phyloP scores from a whole-genome alignment of 2,113 vertebrate species.

The Oreochromis tanganicae region DNA sequence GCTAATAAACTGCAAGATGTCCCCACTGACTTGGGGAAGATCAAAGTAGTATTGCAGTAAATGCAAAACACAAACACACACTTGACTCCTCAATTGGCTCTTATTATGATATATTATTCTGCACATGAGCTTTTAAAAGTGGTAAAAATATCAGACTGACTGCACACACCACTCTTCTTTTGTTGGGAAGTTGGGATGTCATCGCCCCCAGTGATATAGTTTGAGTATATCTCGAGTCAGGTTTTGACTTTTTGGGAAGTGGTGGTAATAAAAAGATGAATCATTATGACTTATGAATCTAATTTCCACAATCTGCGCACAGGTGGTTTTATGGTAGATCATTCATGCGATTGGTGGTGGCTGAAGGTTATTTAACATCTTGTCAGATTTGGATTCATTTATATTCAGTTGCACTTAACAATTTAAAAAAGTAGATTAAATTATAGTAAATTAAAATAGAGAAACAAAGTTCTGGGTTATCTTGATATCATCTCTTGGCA shows the following conservation, averaged over 20 bases:
- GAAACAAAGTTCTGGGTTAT: background rate
- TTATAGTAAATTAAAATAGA: background rate
- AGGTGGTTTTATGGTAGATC: background rate
- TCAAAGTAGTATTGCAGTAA: slow-evolving; percentile 32
- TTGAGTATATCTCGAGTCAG: background rate
- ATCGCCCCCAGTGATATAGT: background rate
- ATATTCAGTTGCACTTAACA: background rate
- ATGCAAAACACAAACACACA: background rate
- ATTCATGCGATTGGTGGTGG: background rate
- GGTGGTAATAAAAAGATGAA: background rate
- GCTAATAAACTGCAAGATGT: slow-evolving; percentile 9
- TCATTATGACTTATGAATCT: background rate
- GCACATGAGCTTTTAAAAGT: background rate
- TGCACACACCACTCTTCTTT: background rate
- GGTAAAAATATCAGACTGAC: background rate
- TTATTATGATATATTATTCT: background rate
- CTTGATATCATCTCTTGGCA: background rate
- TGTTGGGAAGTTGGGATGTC: background rate
- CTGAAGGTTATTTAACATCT: background rate
- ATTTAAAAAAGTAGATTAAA: background rate
- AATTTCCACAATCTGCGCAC: background rate
- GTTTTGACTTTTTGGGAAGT: background rate
- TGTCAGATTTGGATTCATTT: background rate
- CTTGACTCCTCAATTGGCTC: background rate
- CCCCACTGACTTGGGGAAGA: background rate